phyloP scores from a whole-genome alignment of 2,888 invertebrate species.

The Platycheirus rosarum region DNA sequence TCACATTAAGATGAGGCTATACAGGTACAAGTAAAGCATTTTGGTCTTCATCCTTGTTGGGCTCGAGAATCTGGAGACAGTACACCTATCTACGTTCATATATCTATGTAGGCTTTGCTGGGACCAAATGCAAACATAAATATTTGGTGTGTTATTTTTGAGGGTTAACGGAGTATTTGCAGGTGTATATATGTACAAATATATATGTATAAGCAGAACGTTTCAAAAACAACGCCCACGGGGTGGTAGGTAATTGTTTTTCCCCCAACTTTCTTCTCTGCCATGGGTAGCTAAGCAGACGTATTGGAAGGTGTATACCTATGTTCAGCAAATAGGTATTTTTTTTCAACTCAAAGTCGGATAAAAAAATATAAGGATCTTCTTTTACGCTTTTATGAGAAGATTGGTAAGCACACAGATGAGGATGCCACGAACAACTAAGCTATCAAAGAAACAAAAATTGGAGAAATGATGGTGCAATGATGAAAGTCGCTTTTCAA shows the following conservation, averaged over 20 bases:
- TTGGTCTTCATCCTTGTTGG: constrained; percentile 42
- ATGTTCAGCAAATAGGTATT: constrained; percentile 52
- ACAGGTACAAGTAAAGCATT: constrained; percentile 25
- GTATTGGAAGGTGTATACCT: constrained; percentile 14
- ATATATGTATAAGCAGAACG: neutral
- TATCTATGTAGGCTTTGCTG: constrained; percentile 51
- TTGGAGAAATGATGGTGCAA: constrained; percentile 68
- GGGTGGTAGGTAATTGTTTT: constrained; percentile 70
- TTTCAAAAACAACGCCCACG: constrained; percentile 48
- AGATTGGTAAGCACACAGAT: constrained; percentile 40
- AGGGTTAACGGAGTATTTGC: constrained; percentile 10
- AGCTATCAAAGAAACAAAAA: constrained; percentile 59
- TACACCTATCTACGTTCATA: too few relatives aligned
- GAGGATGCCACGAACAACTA: constrained; percentile 50
- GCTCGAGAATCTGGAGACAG: constrained; percentile 4
- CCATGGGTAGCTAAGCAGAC: too few relatives aligned
- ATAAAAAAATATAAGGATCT: constrained; percentile 34
- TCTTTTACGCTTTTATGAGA: constrained; percentile 21
- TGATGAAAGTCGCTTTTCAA: constrained; percentile 66
- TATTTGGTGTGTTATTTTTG: constrained; percentile 68
- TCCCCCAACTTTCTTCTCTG: constrained; percentile 47
- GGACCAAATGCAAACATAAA: constrained; percentile 61
- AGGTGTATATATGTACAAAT: neutral
- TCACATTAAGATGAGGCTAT: constrained; percentile 45
- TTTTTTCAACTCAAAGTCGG: constrained; percentile 16